These are phyloP conservation scores for Barypeithes pellucidus DNA, from an alignment of 2,888 invertebrate species.

Conservation along the genomic window DNA sequence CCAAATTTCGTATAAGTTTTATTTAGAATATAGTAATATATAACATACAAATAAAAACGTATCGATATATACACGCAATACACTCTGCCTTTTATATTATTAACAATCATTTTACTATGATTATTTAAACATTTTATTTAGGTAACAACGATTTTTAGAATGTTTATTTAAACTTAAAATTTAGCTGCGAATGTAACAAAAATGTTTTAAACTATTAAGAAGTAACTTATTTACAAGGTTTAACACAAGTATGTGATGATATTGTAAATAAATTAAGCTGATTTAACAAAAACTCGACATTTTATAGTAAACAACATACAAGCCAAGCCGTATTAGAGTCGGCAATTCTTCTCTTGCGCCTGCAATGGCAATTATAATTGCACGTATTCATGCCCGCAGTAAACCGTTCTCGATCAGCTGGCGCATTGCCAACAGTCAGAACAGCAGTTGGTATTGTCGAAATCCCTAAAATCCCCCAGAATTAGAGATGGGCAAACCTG, in stretches of 20 bases:
- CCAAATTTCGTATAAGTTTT: constrained; percentile 52
- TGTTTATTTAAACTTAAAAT: constrained; percentile 4
- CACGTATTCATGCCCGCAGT: no score
- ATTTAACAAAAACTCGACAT: no score
- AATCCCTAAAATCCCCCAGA: no score
- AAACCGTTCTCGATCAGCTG: no score
- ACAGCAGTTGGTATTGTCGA: no score
- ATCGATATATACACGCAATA: constrained; percentile 41
- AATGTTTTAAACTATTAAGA: not conserved
- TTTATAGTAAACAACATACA: no score
- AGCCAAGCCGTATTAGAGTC: no score
- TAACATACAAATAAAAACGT: constrained; percentile 51
- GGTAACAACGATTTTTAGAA: constrained; percentile 42
- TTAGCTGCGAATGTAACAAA: not conserved
- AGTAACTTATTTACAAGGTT: not conserved
- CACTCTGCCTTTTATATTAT: constrained; percentile 31
- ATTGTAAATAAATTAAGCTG: no score
- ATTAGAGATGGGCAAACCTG: no score
- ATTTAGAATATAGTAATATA: constrained; percentile 53
- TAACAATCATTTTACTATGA: constrained; percentile 44
- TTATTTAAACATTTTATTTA: constrained; percentile 43
- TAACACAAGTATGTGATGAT: not conserved
- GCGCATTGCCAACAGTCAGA: no score
- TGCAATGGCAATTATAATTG: no score
- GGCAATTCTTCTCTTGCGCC: no score